phyloP scores from a whole-genome alignment of 1,140 invertebrate genomes.

The Meloidogyne exigua region DNA sequence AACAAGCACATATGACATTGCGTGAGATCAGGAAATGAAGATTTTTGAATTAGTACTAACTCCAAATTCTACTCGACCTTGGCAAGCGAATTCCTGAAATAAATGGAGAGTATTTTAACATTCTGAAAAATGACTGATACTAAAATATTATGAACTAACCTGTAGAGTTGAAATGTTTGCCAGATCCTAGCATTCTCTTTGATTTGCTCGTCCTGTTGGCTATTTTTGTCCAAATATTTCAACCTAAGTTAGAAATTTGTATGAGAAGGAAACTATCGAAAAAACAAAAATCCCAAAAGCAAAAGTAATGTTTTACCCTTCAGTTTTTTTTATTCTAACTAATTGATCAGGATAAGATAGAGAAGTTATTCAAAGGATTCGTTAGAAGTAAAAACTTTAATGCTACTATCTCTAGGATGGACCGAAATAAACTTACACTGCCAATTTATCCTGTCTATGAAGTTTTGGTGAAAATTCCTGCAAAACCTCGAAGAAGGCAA shows the following conservation, averaged over 20 bases:
- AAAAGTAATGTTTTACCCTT: too few relatives aligned
- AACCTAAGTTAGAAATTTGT: slow-evolving; percentile 4
- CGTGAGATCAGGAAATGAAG: background rate
- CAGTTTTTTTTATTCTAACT: too few relatives aligned
- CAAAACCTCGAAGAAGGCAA: slow-evolving; percentile 45
- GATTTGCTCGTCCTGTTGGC: background rate
- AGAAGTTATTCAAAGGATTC: too few relatives aligned
- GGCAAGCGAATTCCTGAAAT: slow-evolving; percentile 20
- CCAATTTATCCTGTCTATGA: slow-evolving; percentile 47
- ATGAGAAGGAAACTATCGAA: background rate
- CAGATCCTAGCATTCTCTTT: background rate
- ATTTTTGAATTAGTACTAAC: background rate
- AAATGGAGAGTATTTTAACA: too few relatives aligned
- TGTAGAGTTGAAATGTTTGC: slow-evolving; percentile 21
- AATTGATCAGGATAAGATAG: too few relatives aligned
- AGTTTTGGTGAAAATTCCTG: slow-evolving; percentile 49
- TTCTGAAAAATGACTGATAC: too few relatives aligned
- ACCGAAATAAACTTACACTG: slow-evolving; percentile 34
- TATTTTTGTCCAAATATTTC: slow-evolving; percentile 22
- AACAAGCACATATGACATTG: background rate
- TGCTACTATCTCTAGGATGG: too few relatives aligned
- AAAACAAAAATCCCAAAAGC: background rate
- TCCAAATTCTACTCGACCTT: slow-evolving; percentile 6
- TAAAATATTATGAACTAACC: background rate
- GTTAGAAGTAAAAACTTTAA: too few relatives aligned